Evolutionary conservation across 2,797 vertebrate genomes (phyloP).

Genomic region (Sciaenops ocellatus): DNA sequence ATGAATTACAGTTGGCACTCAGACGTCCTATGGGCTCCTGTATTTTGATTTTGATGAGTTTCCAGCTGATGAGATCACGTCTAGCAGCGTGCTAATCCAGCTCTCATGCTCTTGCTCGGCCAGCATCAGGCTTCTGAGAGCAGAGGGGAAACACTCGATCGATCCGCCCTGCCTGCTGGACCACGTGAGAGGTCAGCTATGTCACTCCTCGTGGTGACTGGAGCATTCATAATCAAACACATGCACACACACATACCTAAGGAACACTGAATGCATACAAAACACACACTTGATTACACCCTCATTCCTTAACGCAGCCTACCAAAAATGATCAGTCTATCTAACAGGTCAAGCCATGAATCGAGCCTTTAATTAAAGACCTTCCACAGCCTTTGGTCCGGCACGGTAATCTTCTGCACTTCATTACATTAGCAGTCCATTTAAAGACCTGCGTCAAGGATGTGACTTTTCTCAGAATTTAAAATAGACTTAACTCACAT

Average conservation of each 20-base stretch:
- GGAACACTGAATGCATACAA: not conserved
- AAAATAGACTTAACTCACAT: not conserved
- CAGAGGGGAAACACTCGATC: constrained; percentile 44
- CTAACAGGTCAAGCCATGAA: constrained; percentile 10
- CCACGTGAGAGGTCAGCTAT: constrained; percentile 46
- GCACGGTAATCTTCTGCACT: constrained; percentile 39
- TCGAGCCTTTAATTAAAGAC: constrained; percentile 21
- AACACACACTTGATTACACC: not conserved
- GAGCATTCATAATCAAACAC: constrained; percentile 16
- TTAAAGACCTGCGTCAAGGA: not conserved
- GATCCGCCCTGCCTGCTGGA: constrained; percentile 29
- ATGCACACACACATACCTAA: not conserved
- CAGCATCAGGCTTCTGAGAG: constrained; percentile 14
- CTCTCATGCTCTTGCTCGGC: constrained; percentile 47
- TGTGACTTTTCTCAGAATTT: not conserved
- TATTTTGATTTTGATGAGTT: constrained; percentile 14
- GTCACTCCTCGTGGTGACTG: constrained; percentile 47
- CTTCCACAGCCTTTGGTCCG: constrained; percentile 19
- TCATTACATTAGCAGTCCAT: constrained; percentile 22
- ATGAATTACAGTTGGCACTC: not conserved
- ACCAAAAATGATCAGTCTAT: constrained; percentile 11
- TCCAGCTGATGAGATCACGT: constrained; percentile 41
- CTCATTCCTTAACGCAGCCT: constrained; percentile 5
- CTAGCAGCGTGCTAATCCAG: constrained; percentile 39
- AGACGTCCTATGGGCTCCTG: not conserved